These are phyloP conservation scores for Sander lucioperca DNA, from an alignment of 2,113 vertebrate genomes.

Conservation along the genomic window DNA sequence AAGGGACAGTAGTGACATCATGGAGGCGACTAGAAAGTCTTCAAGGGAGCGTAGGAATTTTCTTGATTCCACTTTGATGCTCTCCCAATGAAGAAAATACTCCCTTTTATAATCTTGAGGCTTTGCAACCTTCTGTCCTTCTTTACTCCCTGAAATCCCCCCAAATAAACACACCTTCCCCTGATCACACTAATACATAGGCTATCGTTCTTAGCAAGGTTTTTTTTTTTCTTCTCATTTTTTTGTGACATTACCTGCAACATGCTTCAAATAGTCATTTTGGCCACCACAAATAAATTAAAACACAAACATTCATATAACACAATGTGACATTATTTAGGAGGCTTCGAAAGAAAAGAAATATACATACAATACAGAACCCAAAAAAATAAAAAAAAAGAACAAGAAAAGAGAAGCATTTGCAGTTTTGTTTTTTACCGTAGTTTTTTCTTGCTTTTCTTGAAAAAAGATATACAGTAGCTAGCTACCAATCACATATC, in stretches of 20 bases:
- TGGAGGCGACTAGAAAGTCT: slow-evolving; percentile 49
- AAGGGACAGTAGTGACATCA: slow-evolving; percentile 71
- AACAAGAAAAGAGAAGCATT: slow-evolving; percentile 77
- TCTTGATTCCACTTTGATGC: slow-evolving; percentile 47
- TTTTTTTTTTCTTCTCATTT: slow-evolving; percentile 64
- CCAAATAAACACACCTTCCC: slow-evolving; percentile 60
- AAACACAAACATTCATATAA: slow-evolving; percentile 86
- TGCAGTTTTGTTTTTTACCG: slow-evolving; percentile 69
- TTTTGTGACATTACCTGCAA: slow-evolving; percentile 82
- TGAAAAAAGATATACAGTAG: slow-evolving; percentile 80
- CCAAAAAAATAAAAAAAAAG: slow-evolving; percentile 36
- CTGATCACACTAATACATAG: slow-evolving; percentile 77
- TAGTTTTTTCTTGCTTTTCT: slow-evolving; percentile 79
- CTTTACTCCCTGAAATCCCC: slow-evolving; percentile 49
- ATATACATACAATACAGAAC: slow-evolving; percentile 76
- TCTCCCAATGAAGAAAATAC: slow-evolving; percentile 45
- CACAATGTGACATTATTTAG: slow-evolving; percentile 78
- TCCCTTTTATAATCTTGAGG: slow-evolving; percentile 59
- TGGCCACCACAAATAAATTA: slow-evolving; percentile 87
- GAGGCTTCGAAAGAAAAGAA: slow-evolving; percentile 75
- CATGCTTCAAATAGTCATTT: slow-evolving; percentile 86
- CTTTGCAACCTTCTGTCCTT: slow-evolving; percentile 52
- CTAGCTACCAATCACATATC: slow-evolving; percentile 85
- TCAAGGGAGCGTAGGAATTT: slow-evolving; percentile 44
- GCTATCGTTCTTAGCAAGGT: slow-evolving; percentile 65